Conservation (phyloP, 2,113 vertebrate genomes). For the Pantherophis guttatus region DNA sequence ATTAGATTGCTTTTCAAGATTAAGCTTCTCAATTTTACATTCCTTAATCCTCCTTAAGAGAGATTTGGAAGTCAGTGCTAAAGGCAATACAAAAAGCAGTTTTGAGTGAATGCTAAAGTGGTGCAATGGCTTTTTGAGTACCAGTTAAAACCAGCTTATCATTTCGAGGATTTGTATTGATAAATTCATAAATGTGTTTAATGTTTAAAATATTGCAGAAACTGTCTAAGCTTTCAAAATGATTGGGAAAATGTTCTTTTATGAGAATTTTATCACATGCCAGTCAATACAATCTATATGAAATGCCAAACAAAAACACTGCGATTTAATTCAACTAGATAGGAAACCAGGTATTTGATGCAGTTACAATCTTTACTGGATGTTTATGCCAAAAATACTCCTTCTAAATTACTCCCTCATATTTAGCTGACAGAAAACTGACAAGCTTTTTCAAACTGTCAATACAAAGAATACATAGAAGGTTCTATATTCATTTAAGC, state of each 20-base stretch:
- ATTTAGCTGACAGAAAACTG: not conserved
- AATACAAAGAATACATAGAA: not conserved
- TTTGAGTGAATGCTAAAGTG: not conserved
- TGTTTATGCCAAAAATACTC: conserved; percentile 25
- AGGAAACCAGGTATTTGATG: conserved; percentile 24
- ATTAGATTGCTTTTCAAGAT: not conserved
- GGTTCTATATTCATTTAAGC: conserved; percentile 1
- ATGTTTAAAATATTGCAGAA: not conserved
- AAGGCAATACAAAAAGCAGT: not conserved
- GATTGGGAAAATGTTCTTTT: not conserved
- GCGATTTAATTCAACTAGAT: not conserved
- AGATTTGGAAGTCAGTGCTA: conserved; percentile 5
- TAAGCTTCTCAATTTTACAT: not conserved
- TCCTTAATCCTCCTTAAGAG: conserved; percentile 7
- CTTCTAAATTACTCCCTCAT: conserved; percentile 6
- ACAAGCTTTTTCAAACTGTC: conserved; percentile 18
- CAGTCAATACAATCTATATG: not conserved
- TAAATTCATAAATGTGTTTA: not conserved
- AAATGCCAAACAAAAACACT: not conserved
- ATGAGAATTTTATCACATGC: not conserved
- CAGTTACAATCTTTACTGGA: conserved; percentile 12
- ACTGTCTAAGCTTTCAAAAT: not conserved
- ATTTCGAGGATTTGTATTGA: not conserved
- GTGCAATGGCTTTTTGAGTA: rapidly evolving
- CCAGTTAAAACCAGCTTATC: rapidly evolving